Percentiles rank a stretch among this genome's conserved stretches.
Evolutionary conservation across 2,888 invertebrate genomes (phyloP).

Genomic region (Gerris lacustris): DNA sequence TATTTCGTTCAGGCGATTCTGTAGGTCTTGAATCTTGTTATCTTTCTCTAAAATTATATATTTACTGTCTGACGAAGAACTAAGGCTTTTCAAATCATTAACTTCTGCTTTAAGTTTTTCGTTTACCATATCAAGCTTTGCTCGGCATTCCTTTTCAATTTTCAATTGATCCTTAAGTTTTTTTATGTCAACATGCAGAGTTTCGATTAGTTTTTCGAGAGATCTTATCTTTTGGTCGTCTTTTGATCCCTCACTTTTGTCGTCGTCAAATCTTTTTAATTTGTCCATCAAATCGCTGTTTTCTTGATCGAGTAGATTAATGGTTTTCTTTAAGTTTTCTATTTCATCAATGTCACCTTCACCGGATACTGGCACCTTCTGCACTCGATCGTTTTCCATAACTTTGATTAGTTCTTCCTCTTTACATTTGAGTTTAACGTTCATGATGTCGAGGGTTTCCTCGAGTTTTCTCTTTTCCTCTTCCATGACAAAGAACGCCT

Average conservation of each 20-base stretch:
- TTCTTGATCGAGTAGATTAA: not conserved
- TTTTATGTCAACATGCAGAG: not conserved
- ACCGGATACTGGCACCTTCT: not conserved
- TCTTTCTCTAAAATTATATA: conserved; percentile 6
- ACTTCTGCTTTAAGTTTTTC: not conserved
- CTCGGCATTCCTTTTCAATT: not conserved
- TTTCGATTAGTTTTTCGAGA: conserved; percentile 7
- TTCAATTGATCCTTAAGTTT: conserved; percentile 5
- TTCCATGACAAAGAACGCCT: not conserved
- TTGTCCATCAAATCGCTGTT: not conserved
- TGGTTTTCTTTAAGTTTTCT: not conserved
- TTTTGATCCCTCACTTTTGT: not conserved
- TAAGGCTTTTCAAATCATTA: not conserved
- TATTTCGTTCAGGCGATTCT: not conserved
- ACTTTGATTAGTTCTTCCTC: not conserved
- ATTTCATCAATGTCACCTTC: not conserved
- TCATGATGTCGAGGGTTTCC: not conserved
- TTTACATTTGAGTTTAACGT: not conserved
- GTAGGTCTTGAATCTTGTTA: not conserved
- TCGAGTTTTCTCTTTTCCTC: not conserved
- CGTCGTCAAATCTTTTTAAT: not conserved
- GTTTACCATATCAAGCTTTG: not conserved
- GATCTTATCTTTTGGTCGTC: not conserved
- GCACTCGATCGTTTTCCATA: not conserved
- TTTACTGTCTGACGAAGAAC: not conserved